phyloP scores from a whole-genome alignment of 2,113 vertebrate genomes.

The Elephas maximus region DNA sequence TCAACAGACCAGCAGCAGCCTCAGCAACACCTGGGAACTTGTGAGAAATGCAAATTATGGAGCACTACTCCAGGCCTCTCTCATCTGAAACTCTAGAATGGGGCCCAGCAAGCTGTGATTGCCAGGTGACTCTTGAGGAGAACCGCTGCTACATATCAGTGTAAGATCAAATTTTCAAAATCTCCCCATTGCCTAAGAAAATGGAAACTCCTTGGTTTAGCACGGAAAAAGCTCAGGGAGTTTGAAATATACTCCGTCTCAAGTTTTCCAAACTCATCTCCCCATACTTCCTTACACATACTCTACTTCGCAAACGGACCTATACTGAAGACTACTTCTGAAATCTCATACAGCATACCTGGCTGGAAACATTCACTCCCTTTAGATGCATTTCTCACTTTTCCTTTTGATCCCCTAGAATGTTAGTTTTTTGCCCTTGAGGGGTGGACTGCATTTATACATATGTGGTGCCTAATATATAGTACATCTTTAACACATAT shows the following conservation, averaged over 20 bases:
- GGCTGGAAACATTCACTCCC: neutral
- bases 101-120: neutral
- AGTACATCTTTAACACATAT: neutral
- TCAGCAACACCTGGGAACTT: slow-evolving; percentile 4
- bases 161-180: neutral
- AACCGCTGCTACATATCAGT: neutral
- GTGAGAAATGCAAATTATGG: slow-evolving; percentile 26
- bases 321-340: neutral
- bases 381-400: neutral
- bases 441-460: neutral
- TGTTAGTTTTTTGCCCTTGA: neutral
- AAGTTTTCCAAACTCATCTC: neutral
- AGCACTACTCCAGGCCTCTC: neutral
- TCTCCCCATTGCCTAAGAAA: neutral
- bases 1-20: neutral
- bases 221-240: neutral
- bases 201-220: neutral
- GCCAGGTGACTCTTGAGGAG: neutral
- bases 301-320: neutral
- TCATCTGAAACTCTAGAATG: neutral
- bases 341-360: neutral
- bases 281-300: neutral
- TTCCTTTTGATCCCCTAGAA: neutral
- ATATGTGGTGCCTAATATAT: neutral
- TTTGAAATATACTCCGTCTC: neutral